Conservation (phyloP, 2,113 vertebrate species). For the Leucopternis melanops region DNA sequence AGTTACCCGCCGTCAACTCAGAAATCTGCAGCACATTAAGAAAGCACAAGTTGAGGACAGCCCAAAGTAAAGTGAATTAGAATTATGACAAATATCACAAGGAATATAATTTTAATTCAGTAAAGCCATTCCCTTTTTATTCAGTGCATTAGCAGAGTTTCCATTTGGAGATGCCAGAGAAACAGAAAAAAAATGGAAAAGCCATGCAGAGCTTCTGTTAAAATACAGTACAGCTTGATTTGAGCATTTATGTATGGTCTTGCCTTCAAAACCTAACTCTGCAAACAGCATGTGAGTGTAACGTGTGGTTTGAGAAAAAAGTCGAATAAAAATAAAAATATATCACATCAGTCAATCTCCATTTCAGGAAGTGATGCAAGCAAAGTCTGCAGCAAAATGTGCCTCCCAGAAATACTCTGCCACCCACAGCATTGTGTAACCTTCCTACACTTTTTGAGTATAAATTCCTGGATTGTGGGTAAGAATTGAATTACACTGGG, state of each 20-base stretch:
- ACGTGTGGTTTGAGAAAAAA: neutral
- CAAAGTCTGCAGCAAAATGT: neutral
- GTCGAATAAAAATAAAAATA: neutral
- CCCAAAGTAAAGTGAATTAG: neutral
- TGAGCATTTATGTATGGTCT: neutral
- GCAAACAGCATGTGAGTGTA: neutral
- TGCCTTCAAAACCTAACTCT: neutral
- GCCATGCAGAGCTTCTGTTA: neutral
- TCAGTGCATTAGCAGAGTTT: neutral
- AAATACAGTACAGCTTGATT: neutral
- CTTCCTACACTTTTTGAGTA: too few relatives aligned
- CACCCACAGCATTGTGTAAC: constrained; percentile 41
- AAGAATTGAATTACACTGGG: too few relatives aligned
- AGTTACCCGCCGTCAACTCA: neutral
- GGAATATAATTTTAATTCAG: neutral
- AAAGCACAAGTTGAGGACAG: neutral
- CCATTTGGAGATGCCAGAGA: neutral
- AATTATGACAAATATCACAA: neutral
- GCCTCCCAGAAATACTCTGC: constrained; percentile 2
- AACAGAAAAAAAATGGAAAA: neutral
- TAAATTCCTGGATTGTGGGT: too few relatives aligned
- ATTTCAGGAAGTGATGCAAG: constrained; percentile 49
- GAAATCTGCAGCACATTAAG: constrained; percentile 16
- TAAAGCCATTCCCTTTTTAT: neutral
- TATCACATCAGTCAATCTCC: neutral